phyloP scores from a whole-genome alignment of 2,888 invertebrate genomes.

The Volucella bombylans region DNA sequence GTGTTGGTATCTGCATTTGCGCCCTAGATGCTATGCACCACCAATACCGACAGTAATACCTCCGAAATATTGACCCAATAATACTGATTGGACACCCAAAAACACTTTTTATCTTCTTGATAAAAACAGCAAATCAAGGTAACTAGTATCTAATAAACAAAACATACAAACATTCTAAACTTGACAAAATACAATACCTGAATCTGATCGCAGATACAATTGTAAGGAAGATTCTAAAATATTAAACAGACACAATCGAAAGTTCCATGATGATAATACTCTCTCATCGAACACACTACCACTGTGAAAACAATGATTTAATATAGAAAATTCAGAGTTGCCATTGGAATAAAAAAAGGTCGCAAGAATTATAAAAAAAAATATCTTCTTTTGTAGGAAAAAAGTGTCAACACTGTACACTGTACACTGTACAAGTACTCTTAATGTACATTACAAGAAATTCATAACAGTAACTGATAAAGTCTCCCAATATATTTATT shows the following conservation, averaged over 20 bases:
- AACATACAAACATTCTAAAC: conserved; percentile 20
- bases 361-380: too few relatives aligned
- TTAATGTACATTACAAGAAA: too few relatives aligned
- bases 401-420: too few relatives aligned
- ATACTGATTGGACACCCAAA: neutral
- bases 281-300: conserved; percentile 27
- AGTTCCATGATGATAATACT: conserved; percentile 13
- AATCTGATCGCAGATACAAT: conserved; percentile 12
- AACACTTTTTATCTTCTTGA: conserved; percentile 9
- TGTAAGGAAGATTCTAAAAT: neutral
- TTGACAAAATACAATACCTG: conserved; percentile 7
- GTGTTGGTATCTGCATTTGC: conserved; percentile 50
- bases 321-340: neutral
- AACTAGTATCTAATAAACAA: neutral
- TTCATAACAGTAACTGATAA: too few relatives aligned
- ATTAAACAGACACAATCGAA: conserved; percentile 25
- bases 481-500: too few relatives aligned
- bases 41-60: conserved; percentile 44
- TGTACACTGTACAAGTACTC: too few relatives aligned
- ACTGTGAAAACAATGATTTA: conserved; percentile 16
- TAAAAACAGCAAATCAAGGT: conserved; percentile 22
- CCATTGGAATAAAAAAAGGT: too few relatives aligned
- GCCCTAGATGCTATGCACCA: conserved; percentile 47
- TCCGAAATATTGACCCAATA: conserved; percentile 12
- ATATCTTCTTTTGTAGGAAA: too few relatives aligned